Evolutionary conservation across 64 coral and sea anemone genomes (phyloP).

Genomic region (Porites lutea): DNA sequence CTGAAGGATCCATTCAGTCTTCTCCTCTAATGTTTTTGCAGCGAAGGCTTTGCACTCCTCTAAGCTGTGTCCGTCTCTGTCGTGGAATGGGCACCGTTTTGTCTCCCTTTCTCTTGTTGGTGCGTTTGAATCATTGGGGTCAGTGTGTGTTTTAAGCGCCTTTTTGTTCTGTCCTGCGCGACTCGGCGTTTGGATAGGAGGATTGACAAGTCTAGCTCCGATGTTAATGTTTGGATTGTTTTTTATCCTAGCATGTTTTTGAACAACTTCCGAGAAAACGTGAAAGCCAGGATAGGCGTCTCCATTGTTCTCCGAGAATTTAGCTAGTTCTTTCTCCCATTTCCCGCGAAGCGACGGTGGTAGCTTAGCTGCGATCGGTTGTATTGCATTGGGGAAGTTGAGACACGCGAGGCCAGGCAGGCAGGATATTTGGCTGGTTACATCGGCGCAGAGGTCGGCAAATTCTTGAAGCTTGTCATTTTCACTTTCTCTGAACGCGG

Average conservation of each 20-base stretch:
- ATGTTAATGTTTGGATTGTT: constrained; percentile 33
- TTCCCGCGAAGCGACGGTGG: constrained; percentile 1
- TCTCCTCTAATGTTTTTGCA: background rate
- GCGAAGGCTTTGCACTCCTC: constrained; percentile 3
- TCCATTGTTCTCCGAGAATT: constrained; percentile 5
- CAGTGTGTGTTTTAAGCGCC: background rate
- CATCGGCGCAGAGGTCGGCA: constrained; percentile 39
- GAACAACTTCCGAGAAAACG: constrained; percentile 11
- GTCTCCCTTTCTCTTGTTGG: background rate
- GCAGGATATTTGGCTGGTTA: constrained; percentile 17
- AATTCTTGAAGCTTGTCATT: constrained; percentile 27
- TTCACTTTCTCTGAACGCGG: constrained; percentile 35
- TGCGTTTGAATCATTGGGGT: background rate
- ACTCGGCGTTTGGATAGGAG: background rate
- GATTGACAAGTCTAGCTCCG: background rate
- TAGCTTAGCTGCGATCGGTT: constrained; percentile 38
- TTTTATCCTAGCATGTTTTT: constrained; percentile 24
- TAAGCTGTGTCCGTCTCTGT: background rate
- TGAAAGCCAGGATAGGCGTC: background rate
- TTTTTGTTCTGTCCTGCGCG: background rate
- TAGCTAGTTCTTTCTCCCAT: constrained; percentile 45
- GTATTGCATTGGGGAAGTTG: constrained; percentile 25
- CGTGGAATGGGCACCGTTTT: background rate
- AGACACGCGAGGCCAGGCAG: constrained; percentile 52
- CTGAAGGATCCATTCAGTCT: background rate